These are phyloP conservation scores for Pygocentrus nattereri DNA, from an alignment of 2,797 vertebrate genomes.

Conservation along the genomic window DNA sequence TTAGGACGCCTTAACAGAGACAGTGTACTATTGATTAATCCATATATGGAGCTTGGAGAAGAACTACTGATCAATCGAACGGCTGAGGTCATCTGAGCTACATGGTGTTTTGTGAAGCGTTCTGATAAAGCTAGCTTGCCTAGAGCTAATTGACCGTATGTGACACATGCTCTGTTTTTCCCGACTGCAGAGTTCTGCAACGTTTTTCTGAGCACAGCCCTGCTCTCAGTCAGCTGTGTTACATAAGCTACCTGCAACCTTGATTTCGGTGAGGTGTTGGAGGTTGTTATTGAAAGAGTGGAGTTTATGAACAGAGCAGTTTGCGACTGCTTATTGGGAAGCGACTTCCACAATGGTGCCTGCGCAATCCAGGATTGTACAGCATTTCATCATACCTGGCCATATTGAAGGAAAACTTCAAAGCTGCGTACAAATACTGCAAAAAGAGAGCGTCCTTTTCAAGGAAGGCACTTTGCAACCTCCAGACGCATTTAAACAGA, in stretches of 20 bases:
- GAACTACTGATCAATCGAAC: background rate
- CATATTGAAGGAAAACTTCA: background rate
- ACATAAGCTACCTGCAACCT: background rate
- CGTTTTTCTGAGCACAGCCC: background rate
- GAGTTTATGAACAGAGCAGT: background rate
- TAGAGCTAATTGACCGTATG: background rate
- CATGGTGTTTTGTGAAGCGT: background rate
- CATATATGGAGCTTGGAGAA: background rate
- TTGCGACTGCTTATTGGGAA: background rate
- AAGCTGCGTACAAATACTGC: background rate
- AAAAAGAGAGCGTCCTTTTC: background rate
- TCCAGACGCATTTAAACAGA: background rate
- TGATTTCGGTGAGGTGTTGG: background rate
- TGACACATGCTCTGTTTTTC: background rate
- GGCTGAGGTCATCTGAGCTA: background rate
- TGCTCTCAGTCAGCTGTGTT: background rate
- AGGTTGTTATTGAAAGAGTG: background rate
- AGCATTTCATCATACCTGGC: conserved; percentile 5
- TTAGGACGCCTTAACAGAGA: background rate
- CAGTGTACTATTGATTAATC: too few relatives aligned
- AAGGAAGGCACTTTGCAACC: conserved; percentile 11
- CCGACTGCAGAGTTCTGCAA: background rate
- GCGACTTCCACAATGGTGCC: background rate
- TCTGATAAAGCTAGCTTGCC: background rate
- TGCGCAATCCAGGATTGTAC: background rate